Evolutionary conservation across 1,140 invertebrate species (phyloP), one percentile per base, ranked within the genome.

Genomic region (Formica exsecta): DNA sequence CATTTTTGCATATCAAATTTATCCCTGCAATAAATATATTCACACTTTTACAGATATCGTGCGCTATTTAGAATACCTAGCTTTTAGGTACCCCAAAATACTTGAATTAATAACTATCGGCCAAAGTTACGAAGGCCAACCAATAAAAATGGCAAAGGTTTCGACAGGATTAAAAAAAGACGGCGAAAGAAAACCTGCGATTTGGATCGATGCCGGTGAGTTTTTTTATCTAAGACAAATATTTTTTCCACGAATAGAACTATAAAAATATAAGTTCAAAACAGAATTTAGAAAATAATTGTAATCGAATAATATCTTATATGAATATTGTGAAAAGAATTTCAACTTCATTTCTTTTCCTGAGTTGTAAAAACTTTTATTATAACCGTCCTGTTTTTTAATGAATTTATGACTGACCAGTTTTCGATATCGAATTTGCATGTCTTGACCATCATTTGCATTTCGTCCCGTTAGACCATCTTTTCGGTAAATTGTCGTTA

Each of bases 21-120:
- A 48, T 48, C 11, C 1, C 3, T 48, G 13, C 44, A 48, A 48
- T 51, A 2, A 16, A 7, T 16, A 75, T 38, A 57, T 57, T 54
- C 0, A 25, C 8, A 38, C 0, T 76, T 79, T 90, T 73, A 87
- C 94, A 92, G 97, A 97, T 90, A 97, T 98, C 57, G 93, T 97
- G 85, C 96, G 95, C n/a, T 98, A 97, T 92, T 93, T 98, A 87
- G 97, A 98, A 89, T 97, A 97, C 91, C 93, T 98, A 86, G 96
- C 96, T 1, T 94, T 95, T 86, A 97, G 96, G 0, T 98, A 98
- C 94, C 97, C 97, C 0, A 95, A 96, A 59, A 93, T 97, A 48
- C 96, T 97, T 22, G 97, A 96, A 32, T 94, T 98, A 0, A 95
- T 96, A 79, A 96, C 96, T 0, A 98, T 98, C 74, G 98, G 98